Percentiles rank a stretch among this genome's conserved stretches.
Evolutionary conservation across 1,140 invertebrate species (phyloP).

Genomic region (Listronotus bonariensis): DNA sequence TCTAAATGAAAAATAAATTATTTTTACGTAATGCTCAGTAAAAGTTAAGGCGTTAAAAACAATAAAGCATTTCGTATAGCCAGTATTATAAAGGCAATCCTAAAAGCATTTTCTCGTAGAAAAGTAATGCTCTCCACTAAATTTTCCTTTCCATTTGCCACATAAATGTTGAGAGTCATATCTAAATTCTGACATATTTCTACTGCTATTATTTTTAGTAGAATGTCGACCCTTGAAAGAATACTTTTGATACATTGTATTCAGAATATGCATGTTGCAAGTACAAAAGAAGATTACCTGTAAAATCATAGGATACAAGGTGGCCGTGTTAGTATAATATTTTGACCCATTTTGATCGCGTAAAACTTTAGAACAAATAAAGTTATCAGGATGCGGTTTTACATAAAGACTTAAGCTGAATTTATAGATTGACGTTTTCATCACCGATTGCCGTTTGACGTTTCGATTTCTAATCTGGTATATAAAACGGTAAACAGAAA

Average conservation of each 20-base stretch:
- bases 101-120: constrained; percentile 30
- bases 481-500: too few species aligned
- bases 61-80: constrained; percentile 8
- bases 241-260: neutral
- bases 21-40: neutral
- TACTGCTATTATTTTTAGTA: constrained; percentile 5
- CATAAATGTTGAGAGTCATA: constrained; percentile 24
- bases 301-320: too few species aligned
- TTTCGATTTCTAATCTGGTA: too few species aligned
- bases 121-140: constrained; percentile 13
- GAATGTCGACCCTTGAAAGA: neutral
- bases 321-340: too few species aligned
- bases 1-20: constrained; percentile 1
- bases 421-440: too few species aligned
- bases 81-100: constrained; percentile 2
- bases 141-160: constrained; percentile 21
- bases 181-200: constrained; percentile 31
- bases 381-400: too few species aligned
- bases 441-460: too few species aligned
- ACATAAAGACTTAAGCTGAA: too few species aligned
- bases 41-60: constrained; percentile 13
- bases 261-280: too few species aligned
- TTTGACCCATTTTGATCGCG: too few species aligned
- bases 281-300: too few species aligned
- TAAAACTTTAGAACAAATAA: too few species aligned